phyloP scores from a whole-genome alignment of 2,888 invertebrate species.

The Zygogramma bicolorata region DNA sequence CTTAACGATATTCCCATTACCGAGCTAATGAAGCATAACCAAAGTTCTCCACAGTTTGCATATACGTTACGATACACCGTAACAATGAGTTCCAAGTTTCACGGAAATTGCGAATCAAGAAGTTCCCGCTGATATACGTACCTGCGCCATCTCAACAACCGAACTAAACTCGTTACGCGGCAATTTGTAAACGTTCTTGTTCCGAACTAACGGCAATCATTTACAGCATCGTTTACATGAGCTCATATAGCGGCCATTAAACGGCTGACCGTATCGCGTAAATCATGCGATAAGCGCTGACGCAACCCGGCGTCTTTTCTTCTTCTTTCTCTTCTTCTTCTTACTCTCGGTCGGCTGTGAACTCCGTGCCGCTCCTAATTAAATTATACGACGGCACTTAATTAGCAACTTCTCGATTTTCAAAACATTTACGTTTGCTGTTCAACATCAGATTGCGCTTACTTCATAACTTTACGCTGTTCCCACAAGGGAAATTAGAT shows the following conservation, averaged over 20 bases:
- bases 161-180: constrained; percentile 54
- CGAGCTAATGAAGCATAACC: background rate
- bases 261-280: constrained; percentile 58
- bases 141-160: constrained; percentile 14
- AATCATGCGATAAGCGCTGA: constrained; percentile 59
- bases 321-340: constrained; percentile 50
- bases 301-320: constrained; percentile 47
- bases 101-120: background rate
- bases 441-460: constrained; percentile 6
- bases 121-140: background rate
- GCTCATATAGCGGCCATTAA: constrained; percentile 56
- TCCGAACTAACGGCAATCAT: constrained; percentile 51
- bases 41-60: background rate
- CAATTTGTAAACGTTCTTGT: constrained; percentile 53
- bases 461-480: constrained; percentile 2
- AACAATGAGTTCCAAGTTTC: background rate
- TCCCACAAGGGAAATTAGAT: constrained; percentile 6
- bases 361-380: constrained; percentile 59
- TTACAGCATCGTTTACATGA: constrained; percentile 56
- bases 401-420: constrained; percentile 56
- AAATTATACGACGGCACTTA: constrained; percentile 59
- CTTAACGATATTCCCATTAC: too few relatives aligned
- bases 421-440: constrained; percentile 46
- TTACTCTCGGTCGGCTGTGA: constrained; percentile 52
- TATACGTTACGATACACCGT: background rate